Conservation (phyloP, 2,888 invertebrate species). For the Cerceris rybyensis region DNA sequence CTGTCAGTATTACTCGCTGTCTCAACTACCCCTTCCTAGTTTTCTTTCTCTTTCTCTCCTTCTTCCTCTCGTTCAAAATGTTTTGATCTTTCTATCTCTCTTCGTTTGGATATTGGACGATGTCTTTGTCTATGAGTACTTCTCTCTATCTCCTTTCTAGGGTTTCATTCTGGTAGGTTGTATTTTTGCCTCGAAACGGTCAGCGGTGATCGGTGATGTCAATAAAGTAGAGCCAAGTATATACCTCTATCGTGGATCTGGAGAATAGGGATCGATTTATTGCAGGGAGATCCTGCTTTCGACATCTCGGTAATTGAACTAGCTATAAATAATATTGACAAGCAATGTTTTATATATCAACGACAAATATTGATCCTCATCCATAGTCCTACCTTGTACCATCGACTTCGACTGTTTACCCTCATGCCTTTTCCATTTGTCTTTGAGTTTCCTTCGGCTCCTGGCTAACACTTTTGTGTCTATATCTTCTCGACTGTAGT, state of each 20-base stretch:
- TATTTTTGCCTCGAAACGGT: background rate
- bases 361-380: background rate
- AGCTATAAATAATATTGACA: no score
- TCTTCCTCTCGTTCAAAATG: background rate
- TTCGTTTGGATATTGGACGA: background rate
- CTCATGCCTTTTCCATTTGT: background rate
- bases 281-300: no score
- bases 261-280: no score
- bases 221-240: no score
- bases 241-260: no score
- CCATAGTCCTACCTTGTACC: background rate
- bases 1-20: slow-evolving; percentile 3
- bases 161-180: background rate
- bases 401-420: background rate
- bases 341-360: no score
- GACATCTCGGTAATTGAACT: no score
- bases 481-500: no score
- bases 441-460: background rate
- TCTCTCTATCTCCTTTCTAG: background rate
- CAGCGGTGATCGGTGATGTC: background rate
- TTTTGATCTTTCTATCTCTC: background rate
- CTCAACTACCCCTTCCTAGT: slow-evolving; percentile 17
- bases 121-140: background rate
- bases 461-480: no score
- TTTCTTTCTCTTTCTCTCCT: slow-evolving; percentile 18